Conservation (phyloP, 2,888 invertebrate genomes). For the Venusia cambrica region DNA sequence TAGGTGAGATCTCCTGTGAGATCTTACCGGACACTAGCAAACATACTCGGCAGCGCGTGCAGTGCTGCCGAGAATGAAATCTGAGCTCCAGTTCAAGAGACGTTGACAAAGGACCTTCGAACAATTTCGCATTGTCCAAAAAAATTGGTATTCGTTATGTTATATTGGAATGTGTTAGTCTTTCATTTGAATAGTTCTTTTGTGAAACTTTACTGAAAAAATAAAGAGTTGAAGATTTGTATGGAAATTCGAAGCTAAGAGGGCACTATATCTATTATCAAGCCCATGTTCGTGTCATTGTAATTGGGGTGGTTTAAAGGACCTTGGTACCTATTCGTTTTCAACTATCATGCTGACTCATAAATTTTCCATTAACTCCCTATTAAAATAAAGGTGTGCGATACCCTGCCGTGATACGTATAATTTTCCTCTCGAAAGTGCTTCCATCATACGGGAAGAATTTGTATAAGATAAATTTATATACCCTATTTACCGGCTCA, state of each 20-base stretch:
- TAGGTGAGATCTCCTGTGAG: constrained; percentile 37
- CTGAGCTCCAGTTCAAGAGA: constrained; percentile 18
- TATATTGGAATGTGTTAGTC: too few species aligned
- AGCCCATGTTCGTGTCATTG: too few species aligned
- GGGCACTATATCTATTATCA: too few species aligned
- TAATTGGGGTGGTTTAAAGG: too few species aligned
- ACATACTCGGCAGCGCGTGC: constrained; percentile 19
- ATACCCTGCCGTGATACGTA: constrained; percentile 36
- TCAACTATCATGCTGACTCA: background rate
- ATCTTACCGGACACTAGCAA: constrained; percentile 26
- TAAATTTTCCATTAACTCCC: constrained; percentile 30
- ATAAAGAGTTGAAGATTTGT: too few species aligned
- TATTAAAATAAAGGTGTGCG: constrained; percentile 35
- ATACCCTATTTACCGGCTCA: constrained; percentile 58
- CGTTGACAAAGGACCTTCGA: too few species aligned
- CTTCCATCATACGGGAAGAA: constrained; percentile 49
- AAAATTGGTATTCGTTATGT: too few species aligned
- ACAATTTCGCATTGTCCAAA: constrained; percentile 21
- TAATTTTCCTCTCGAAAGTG: constrained; percentile 50
- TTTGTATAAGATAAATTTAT: constrained; percentile 59
- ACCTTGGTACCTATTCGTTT: too few species aligned
- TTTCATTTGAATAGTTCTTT: too few species aligned
- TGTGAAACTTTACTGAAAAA: too few species aligned
- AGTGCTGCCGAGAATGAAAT: constrained; percentile 27
- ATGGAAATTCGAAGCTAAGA: too few species aligned